Evolutionary conservation across 1,140 invertebrate genomes (phyloP), one percentile per base, ranked within the genome.

Genomic region (Danaus melanippus): DNA sequence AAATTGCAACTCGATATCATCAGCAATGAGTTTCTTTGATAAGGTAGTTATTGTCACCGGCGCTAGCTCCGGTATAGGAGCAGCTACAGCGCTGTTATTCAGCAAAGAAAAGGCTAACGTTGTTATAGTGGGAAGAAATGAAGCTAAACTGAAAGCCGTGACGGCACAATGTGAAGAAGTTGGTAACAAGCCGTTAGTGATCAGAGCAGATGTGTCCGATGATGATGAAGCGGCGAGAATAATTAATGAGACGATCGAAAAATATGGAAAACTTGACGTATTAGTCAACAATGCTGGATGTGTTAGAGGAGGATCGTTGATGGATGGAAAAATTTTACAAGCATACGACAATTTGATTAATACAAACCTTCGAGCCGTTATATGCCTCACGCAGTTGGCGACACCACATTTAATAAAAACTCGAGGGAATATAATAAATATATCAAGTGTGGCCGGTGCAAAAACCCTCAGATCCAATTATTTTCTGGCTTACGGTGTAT

Each of bases 381-480:
- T 63, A 41, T 50, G 51, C 11, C 10, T 63, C n/a, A 58, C 60
- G 2, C 52, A 15, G 9, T 8, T 54, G 10, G 58, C 64, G 46
- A 49, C 49, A n/a, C 58, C 58, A 5, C 40, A 61, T 53, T 42
- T 64, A 2, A 56, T 53, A 10, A 43, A 56, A 21, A 49, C 53
- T 1, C 60, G 61, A 42, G 58, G 58, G 0, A 64, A 64, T 12
- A 64, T 64, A 42, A 17, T 65, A 4, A 65, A 65, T n/a, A 58
- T 65, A 42, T 58, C 63, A 5, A 65, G 63, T 15, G 42, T 59
- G n/a, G 40, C 9, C 42, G 62, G 42, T 17, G 10, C 11, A n/a
- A 46, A 10, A 43, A 12, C 17, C 0, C 15, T 11, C 41, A 58
- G 32, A 6, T 2, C 32, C 3, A 15, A 15, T 12, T n/a, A 32